A percentile compares a stretch with the other conserved stretches of the same genome.
Conservation (phyloP, 2,113 vertebrate genomes). For the Donacobius atricapilla region DNA sequence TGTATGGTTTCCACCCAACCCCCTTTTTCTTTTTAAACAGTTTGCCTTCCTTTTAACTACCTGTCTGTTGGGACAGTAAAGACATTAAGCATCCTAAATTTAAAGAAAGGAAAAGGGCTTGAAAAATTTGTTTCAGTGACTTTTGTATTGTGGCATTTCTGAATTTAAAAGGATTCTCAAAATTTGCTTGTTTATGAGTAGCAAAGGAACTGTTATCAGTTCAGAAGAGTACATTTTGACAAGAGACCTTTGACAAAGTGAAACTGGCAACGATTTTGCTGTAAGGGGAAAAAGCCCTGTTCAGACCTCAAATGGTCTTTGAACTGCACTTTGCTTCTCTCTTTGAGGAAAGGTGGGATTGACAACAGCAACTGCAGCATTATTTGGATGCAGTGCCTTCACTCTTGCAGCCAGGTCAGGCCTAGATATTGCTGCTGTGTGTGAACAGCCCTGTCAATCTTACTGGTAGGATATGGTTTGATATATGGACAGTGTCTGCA, state of each 20-base stretch:
- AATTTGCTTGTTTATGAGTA: background rate
- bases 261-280: background rate
- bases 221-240: background rate
- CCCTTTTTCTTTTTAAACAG: background rate
- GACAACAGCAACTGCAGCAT: background rate
- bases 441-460: background rate
- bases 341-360: background rate
- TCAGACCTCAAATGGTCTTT: background rate
- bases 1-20: background rate
- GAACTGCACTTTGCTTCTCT: background rate
- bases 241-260: background rate
- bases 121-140: background rate
- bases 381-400: background rate
- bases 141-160: background rate
- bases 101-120: background rate
- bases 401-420: background rate
- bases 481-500: background rate
- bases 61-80: background rate
- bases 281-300: background rate
- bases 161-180: background rate
- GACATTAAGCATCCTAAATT: background rate
- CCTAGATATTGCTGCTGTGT: background rate
- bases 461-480: background rate
- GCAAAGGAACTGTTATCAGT: background rate
- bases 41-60: background rate